These are phyloP conservation scores for Standfussiana lucernea DNA, from an alignment of 2,888 invertebrate genomes.

Conservation along the genomic window DNA sequence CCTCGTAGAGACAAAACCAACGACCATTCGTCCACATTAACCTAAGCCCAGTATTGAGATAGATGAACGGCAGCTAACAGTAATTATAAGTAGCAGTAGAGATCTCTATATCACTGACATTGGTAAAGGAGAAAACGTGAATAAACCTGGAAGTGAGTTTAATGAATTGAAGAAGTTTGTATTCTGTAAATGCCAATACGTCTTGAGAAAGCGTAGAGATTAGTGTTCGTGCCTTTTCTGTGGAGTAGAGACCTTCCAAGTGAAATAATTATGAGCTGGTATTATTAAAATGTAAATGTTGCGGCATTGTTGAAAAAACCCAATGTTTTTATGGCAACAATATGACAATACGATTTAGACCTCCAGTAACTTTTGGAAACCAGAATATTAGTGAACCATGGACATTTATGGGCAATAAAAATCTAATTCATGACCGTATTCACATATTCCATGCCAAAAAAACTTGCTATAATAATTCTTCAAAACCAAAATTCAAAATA, in stretches of 20 bases:
- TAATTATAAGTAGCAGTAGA: not conserved
- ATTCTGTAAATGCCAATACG: not conserved
- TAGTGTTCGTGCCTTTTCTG: not conserved
- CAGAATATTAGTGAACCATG: constrained; percentile 10
- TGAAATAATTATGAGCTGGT: not conserved
- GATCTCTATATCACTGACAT: not conserved
- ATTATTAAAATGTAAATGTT: not conserved
- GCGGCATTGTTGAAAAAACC: not conserved
- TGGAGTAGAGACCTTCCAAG: too few relatives aligned
- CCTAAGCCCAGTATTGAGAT: not conserved
- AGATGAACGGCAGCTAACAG: not conserved
- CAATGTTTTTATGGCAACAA: not conserved
- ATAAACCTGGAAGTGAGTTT: not conserved
- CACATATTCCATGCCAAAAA: constrained; percentile 8
- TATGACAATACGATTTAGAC: not conserved
- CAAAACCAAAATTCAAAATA: constrained; percentile 2
- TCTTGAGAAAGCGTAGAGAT: not conserved
- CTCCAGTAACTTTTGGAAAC: not conserved
- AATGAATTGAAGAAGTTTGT: too few relatives aligned
- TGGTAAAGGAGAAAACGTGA: not conserved
- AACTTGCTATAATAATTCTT: constrained; percentile 26
- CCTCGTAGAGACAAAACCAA: not conserved
- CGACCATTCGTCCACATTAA: not conserved
- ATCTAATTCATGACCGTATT: constrained; percentile 15
- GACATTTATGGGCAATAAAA: constrained; percentile 43